Evolutionary conservation across 2,888 invertebrate species (phyloP).

Genomic region (Amorpha juglandis): DNA sequence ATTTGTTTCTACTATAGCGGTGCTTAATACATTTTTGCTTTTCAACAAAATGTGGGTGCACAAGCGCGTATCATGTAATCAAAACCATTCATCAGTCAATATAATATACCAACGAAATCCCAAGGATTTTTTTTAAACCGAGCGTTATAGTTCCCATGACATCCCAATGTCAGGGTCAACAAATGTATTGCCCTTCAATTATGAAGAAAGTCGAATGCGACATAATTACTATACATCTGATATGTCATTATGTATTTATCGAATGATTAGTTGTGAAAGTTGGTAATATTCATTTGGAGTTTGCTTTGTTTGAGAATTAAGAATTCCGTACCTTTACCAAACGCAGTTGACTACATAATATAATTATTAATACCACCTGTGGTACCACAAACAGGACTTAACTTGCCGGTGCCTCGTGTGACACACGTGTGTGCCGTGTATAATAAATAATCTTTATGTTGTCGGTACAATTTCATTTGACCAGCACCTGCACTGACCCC

Average conservation of each 20-base stretch:
- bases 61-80: no score
- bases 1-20: no score
- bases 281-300: background rate
- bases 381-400: no score
- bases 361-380: no score
- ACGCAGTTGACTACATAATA: background rate
- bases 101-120: background rate
- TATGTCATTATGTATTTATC: constrained; percentile 18
- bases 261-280: constrained; percentile 16
- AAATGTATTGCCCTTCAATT: constrained; percentile 15
- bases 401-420: no score
- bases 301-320: background rate
- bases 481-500: no score
- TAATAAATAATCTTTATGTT: no score
- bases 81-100: no score
- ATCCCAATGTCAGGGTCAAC: background rate
- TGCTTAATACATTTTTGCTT: no score
- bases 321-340: background rate
- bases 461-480: no score
- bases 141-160: constrained; percentile 4
- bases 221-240: constrained; percentile 4
- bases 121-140: background rate
- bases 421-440: no score
- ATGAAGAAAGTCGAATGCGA: constrained; percentile 3
- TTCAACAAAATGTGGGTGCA: no score